A percentile compares a stretch with the other conserved stretches of the same genome.
Conservation (phyloP, 2,797 vertebrate species). For the Crocodylus rhombifer region DNA sequence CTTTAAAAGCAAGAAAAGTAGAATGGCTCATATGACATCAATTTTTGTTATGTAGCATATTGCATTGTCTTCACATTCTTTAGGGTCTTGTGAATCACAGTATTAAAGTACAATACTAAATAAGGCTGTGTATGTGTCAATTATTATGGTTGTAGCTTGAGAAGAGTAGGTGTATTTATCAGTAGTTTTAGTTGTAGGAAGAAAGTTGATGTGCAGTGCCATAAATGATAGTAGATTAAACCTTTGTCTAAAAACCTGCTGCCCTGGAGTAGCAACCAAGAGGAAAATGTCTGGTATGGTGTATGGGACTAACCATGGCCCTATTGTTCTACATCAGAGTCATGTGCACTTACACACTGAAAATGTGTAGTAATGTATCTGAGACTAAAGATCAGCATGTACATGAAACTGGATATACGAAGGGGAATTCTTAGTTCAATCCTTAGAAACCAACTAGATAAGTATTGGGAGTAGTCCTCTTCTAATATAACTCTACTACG, state of each 20-base stretch:
- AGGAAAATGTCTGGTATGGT: not conserved
- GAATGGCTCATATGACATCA: not conserved
- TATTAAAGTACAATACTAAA: not conserved
- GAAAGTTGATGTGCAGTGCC: not conserved
- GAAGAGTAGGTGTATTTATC: constrained; percentile 1
- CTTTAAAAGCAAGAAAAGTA: not conserved
- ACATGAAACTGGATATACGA: not conserved
- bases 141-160: not conserved
- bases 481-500: not conserved
- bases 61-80: not conserved
- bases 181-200: not conserved
- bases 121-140: not conserved
- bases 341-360: not conserved
- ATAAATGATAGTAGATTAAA: rapidly evolving
- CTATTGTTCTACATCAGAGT: not conserved
- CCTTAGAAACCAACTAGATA: not conserved
- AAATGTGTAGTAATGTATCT: not conserved
- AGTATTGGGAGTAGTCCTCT: not conserved
- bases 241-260: not conserved
- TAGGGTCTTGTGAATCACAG: rapidly evolving
- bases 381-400: not conserved
- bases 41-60: not conserved
- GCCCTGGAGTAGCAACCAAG: not conserved
- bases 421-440: not conserved
- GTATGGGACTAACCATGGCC: rapidly evolving